A percentile compares a stretch with the other conserved stretches of the same genome.
These are phyloP conservation scores for Gobiocypris rarus DNA, from an alignment of 2,113 vertebrate species.

Conservation along the genomic window DNA sequence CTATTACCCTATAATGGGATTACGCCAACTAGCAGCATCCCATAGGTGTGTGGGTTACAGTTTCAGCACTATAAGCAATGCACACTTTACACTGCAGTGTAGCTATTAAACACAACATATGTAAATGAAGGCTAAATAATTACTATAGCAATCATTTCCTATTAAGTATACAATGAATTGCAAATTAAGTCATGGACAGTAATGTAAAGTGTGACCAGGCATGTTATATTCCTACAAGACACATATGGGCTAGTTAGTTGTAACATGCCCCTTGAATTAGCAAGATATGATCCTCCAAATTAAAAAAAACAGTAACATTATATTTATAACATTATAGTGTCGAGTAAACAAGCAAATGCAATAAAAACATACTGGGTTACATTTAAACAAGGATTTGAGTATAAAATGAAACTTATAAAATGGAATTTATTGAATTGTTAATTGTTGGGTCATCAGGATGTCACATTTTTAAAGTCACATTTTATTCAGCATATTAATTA, in stretches of 20 bases:
- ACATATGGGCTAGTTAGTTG: background rate
- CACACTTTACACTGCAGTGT: background rate
- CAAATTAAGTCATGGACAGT: background rate
- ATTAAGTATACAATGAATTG: background rate
- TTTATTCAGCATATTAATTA: background rate
- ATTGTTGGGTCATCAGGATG: background rate
- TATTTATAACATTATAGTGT: background rate
- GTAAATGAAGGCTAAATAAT: background rate
- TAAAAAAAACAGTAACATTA: background rate
- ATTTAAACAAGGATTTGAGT: background rate
- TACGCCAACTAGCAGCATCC: background rate
- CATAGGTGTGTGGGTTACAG: slow-evolving; percentile 10
- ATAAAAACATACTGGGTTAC: too few relatives aligned
- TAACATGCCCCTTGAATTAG: background rate
- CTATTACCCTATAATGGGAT: slow-evolving; percentile 3
- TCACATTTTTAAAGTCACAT: too few relatives aligned
- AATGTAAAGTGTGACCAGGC: background rate
- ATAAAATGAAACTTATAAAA: too few relatives aligned
- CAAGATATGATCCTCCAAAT: background rate
- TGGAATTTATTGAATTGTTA: background rate
- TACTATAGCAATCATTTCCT: background rate
- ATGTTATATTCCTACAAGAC: background rate
- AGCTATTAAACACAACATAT: background rate
- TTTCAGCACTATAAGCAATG: background rate
- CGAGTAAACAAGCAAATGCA: background rate